These are phyloP conservation scores for Pterobdella sp. DNA, from an alignment of 2,888 invertebrate genomes.

Conservation along the genomic window DNA sequence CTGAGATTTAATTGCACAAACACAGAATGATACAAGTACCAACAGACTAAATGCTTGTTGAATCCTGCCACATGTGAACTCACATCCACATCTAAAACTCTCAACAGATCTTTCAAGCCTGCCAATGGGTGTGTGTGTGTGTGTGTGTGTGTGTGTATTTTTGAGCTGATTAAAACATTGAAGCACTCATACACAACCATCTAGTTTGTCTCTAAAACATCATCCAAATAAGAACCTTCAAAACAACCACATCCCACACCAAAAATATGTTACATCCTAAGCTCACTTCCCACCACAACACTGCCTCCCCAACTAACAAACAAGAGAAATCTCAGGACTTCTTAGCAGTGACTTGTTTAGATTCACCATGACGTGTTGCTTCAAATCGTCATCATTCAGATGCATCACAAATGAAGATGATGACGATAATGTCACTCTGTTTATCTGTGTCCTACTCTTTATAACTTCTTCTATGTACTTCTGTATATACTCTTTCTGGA, in stretches of 20 bases:
- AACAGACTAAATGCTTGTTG: conserved; percentile 72
- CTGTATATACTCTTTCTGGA: conserved; percentile 43
- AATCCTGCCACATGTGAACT: conserved; percentile 70
- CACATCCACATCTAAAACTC: conserved; percentile 65
- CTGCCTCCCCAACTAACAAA: no score
- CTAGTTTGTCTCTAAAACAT: no score
- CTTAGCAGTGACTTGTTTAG: conserved; percentile 82
- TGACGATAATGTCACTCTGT: conserved; percentile 40
- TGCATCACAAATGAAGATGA: conserved; percentile 42
- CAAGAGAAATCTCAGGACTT: conserved; percentile 80
- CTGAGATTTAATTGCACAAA: neutral
- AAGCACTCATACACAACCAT: no score
- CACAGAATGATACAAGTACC: no score
- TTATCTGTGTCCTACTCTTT: conserved; percentile 42
- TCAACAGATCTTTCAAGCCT: conserved; percentile 66
- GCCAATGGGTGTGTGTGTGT: conserved; percentile 13
- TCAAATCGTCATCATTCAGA: conserved; percentile 58
- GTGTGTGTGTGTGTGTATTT: no score
- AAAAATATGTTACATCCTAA: no score
- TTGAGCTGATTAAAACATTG: no score
- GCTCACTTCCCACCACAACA: no score
- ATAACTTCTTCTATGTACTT: conserved; percentile 45
- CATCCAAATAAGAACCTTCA: no score
- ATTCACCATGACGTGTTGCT: conserved; percentile 63
- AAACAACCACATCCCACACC: no score